phyloP scores from a whole-genome alignment of 2,797 vertebrate genomes.

The Chaetophractus vellerosus region DNA sequence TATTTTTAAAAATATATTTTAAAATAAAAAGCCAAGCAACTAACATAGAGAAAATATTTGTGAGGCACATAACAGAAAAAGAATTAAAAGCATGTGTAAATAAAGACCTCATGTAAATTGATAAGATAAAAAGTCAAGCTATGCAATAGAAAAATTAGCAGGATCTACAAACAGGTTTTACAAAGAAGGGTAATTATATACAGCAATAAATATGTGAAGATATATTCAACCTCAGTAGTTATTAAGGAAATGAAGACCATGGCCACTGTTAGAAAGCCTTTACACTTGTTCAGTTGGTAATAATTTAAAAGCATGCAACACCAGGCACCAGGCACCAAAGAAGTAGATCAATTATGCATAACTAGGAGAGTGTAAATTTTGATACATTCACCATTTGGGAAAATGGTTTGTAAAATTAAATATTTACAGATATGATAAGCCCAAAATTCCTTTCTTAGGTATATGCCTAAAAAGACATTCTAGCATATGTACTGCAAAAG shows the following conservation, averaged over 20 bases:
- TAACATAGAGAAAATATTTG: not conserved
- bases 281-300: too few species aligned
- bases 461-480: not conserved
- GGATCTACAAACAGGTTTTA: not conserved
- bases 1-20: too few species aligned
- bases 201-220: too few species aligned
- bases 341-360: not conserved
- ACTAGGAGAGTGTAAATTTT: not conserved
- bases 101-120: too few species aligned
- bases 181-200: not conserved
- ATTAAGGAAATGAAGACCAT: too few species aligned
- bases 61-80: not conserved
- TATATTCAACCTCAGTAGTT: too few species aligned
- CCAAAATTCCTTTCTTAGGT: not conserved
- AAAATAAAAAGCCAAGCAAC: too few species aligned
- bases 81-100: not conserved
- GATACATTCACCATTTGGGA: too few species aligned
- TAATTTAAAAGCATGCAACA: too few species aligned
- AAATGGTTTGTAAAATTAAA: not conserved
- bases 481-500: too few species aligned
- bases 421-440: not conserved
- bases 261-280: too few species aligned
- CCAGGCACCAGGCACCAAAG: not conserved
- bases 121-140: not conserved
- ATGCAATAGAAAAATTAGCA: not conserved